Percentiles rank a stretch among this genome's conserved stretches.
Evolutionary conservation across 2,888 invertebrate species (phyloP).

Genomic region (Stomorhina lunata): DNA sequence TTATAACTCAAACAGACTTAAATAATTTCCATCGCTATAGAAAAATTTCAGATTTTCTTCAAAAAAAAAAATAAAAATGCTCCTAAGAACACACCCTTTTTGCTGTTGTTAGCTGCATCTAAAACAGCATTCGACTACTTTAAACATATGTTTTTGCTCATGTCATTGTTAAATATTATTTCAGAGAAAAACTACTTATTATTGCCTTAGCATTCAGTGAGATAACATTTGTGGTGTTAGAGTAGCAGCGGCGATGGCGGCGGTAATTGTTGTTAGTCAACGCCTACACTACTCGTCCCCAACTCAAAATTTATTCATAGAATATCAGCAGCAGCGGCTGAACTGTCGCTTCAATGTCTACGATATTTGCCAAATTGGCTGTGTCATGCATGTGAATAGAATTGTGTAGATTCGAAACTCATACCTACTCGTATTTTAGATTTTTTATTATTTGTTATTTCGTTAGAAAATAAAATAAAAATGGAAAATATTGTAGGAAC

Average conservation of each 20-base stretch:
- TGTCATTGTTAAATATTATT: conserved; percentile 34
- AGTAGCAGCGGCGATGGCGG: background rate
- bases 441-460: conserved; percentile 19
- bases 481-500: background rate
- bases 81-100: background rate
- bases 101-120: background rate
- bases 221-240: no score
- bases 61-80: no score
- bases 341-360: conserved; percentile 66
- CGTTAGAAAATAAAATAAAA: conserved; percentile 16
- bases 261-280: conserved; percentile 23
- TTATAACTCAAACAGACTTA: no score
- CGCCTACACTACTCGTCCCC: conserved; percentile 21
- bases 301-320: background rate
- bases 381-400: conserved; percentile 41
- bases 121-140: background rate
- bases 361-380: conserved; percentile 64
- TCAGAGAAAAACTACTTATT: conserved; percentile 24
- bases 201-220: background rate
- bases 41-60: no score
- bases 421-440: no score
- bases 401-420: background rate
- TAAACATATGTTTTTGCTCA: conserved; percentile 1
- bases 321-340: background rate
- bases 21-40: no score